Evolutionary conservation across 2,113 vertebrate genomes (phyloP), one percentile per base, ranked within the genome.

Genomic region (Macquaria australasica): DNA sequence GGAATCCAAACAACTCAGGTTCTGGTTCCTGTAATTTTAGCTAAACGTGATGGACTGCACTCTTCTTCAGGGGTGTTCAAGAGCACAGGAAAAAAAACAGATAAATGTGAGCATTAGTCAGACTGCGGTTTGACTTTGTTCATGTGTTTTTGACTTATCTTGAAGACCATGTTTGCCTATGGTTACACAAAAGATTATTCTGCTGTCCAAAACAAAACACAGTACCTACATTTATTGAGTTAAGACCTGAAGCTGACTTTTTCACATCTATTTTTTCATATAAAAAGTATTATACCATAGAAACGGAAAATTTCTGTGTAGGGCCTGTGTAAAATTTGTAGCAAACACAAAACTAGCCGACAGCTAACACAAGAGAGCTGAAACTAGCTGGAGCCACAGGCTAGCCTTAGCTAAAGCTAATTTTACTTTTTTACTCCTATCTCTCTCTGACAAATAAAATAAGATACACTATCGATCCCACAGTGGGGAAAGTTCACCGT

Each of bases 1-100:
- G 5, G 16, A 81, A 78, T 75, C 12, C 58, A 80, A 85, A 85
- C 25, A 71, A 70, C 28, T 72, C 12, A 25, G 25, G n/a, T 28
- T 37, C 7, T 31, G 21, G 39, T 69, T 85, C 79, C 67, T 77
- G 63, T 77, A 6, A 25, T 31, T 79, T 82, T 20, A 70, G 0
- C 34, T 16, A 16, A 79, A 39, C 14, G 6, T 53, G 76, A 77
- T 10, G 14, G 3, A 55, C 18, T 41, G 15, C 63, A 59, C 21
- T 45, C 53, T n/a, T 74, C 56, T 64, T 28, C 10, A 31, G 55
- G 31, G 21, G 31, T 10, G 43, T 83, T 77, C 67, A 43, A 60
- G 53, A 50, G 45, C 6, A 15, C 58, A 59, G 41, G 71, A 67
- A 73, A 45, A 45, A 69, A 59, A 25, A 45, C 41, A 75, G 11